phyloP scores from a whole-genome alignment of 2,888 invertebrate species.

The Tetranychus piercei region DNA sequence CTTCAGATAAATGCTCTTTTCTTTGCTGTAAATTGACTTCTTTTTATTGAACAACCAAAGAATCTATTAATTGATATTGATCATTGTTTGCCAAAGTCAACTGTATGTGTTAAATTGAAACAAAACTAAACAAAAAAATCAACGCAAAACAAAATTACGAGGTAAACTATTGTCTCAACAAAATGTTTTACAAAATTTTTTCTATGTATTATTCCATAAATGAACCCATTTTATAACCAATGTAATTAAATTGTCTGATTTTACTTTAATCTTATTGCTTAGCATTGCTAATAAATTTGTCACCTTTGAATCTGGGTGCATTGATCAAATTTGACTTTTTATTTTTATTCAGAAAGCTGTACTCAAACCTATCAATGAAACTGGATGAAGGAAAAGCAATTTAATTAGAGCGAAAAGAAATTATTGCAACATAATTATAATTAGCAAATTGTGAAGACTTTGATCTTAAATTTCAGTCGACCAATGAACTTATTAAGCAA shows the following conservation, averaged over 20 bases:
- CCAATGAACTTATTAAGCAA: too few relatives aligned
- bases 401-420: too few relatives aligned
- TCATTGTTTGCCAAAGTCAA: neutral
- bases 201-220: neutral
- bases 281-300: neutral
- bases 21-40: conserved; percentile 18
- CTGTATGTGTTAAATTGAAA: neutral
- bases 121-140: neutral
- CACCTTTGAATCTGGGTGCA: neutral
- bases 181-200: neutral
- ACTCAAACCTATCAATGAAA: too few relatives aligned
- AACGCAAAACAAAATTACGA: neutral
- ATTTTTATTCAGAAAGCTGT: too few relatives aligned
- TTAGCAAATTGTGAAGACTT: too few relatives aligned
- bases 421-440: too few relatives aligned
- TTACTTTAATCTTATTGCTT: neutral
- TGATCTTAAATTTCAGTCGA: too few relatives aligned
- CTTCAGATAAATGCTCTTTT: conserved; percentile 17
- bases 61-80: neutral
- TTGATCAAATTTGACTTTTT: neutral
- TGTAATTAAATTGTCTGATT: neutral
- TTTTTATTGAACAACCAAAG: conserved; percentile 11
- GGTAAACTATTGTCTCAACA: neutral
- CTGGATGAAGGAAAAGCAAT: too few relatives aligned
- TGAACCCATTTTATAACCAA: neutral